Evolutionary conservation across 2,888 invertebrate genomes (phyloP).

Genomic region (Epirrhoe tristata): DNA sequence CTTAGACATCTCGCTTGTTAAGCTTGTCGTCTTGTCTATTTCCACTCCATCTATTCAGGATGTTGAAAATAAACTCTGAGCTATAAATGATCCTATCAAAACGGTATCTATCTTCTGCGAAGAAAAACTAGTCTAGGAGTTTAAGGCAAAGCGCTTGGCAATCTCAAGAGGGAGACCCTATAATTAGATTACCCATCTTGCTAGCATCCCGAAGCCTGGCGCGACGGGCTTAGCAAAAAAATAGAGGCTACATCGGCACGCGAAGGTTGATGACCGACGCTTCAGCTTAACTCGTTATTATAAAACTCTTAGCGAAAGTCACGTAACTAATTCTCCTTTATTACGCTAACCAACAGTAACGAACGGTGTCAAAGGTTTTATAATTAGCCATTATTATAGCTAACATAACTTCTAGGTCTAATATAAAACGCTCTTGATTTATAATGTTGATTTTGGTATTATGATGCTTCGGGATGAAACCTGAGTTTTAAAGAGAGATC

Average conservation of each 20-base stretch:
- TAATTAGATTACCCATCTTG: slow-evolving; percentile 78
- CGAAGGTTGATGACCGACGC: slow-evolving; percentile 72
- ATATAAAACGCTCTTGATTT: slow-evolving; percentile 12
- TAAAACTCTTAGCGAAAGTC: slow-evolving; percentile 70
- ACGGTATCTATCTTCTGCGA: slow-evolving; percentile 48
- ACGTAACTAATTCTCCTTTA: slow-evolving; percentile 54
- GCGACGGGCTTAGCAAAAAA: slow-evolving; percentile 76
- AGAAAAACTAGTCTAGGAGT: slow-evolving; percentile 60
- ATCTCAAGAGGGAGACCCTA: slow-evolving; percentile 66
- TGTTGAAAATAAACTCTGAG: slow-evolving; percentile 38
- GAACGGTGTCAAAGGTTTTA: slow-evolving; percentile 46
- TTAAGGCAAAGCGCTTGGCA: slow-evolving; percentile 60
- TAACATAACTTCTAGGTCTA: slow-evolving; percentile 18
- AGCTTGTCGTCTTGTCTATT: slow-evolving; percentile 29
- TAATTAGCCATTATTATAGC: slow-evolving; percentile 25
- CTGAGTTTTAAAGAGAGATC: too few relatives aligned
- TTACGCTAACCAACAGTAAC: slow-evolving; percentile 28
- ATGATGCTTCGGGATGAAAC: too few relatives aligned
- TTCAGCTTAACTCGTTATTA: slow-evolving; percentile 63
- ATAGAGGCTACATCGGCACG: slow-evolving; percentile 66
- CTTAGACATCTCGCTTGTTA: slow-evolving; percentile 30
- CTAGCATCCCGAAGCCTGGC: slow-evolving; percentile 63
- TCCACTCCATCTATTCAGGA: slow-evolving; percentile 35
- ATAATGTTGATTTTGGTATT: too few relatives aligned
- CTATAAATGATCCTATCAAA: slow-evolving; percentile 43